These are phyloP conservation scores for Oxyura jamaicensis DNA, from an alignment of 2,113 vertebrate genomes.

Conservation along the genomic window DNA sequence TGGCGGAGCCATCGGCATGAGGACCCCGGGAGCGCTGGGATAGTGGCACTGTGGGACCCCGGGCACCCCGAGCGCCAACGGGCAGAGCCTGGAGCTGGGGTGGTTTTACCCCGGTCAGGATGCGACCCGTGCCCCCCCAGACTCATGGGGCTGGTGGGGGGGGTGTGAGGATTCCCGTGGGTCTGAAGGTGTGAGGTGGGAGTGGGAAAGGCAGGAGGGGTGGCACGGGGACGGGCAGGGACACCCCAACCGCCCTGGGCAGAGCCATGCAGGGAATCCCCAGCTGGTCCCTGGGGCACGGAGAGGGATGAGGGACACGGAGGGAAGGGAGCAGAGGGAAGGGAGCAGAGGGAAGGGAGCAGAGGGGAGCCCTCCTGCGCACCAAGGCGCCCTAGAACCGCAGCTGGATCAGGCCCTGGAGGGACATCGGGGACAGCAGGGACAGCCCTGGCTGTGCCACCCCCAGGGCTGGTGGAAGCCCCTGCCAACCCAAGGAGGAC, in stretches of 20 bases:
- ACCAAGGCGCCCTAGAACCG: accelerated
- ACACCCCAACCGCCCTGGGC: neutral
- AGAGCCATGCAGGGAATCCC: neutral
- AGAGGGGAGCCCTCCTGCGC: neutral
- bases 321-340: neutral
- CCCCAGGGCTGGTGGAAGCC: neutral
- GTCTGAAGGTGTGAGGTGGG: neutral
- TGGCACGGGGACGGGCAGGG: neutral
- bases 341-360: neutral
- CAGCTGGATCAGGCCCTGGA: neutral
- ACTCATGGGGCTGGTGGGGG: neutral
- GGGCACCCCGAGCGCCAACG: accelerated
- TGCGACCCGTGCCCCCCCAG: neutral
- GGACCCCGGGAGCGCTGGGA: neutral
- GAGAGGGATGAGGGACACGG: neutral
- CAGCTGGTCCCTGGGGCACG: neutral
- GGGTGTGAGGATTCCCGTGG: neutral
- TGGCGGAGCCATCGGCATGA: accelerated
- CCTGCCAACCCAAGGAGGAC: neutral
- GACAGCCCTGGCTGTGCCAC: neutral
- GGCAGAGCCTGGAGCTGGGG: neutral
- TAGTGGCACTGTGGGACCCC: accelerated
- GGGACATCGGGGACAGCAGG: accelerated
- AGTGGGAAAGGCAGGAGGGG: accelerated
- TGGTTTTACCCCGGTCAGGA: neutral